Conservation (phyloP, 1,140 invertebrate genomes). For the Dinothrombium tinctorium region DNA sequence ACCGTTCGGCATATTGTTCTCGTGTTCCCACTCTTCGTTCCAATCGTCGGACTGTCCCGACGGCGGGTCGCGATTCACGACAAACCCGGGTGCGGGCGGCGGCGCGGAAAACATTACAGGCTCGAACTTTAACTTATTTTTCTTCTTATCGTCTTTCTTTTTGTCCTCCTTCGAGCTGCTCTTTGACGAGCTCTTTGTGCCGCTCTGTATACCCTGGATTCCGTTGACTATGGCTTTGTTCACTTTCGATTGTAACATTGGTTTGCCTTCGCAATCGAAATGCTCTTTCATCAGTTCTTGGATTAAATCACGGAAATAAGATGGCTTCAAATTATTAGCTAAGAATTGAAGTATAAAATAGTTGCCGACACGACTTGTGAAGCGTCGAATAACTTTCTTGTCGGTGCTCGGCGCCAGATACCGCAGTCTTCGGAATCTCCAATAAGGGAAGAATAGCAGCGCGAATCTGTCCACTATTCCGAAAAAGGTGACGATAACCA, state of each 20-base stretch:
- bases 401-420: not conserved
- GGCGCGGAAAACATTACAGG: not conserved
- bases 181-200: not conserved
- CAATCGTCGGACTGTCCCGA: conserved; percentile 3
- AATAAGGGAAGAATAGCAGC: not conserved
- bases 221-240: not conserved
- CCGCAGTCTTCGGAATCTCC: not conserved
- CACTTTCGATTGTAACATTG: not conserved
- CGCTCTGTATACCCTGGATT: not conserved
- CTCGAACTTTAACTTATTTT: not conserved
- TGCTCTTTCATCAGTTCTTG: conserved; percentile 2
- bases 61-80: conserved; percentile 4
- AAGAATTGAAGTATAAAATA: conserved; percentile 4
- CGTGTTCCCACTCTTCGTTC: not conserved
- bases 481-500: conserved; percentile 11
- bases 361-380: not conserved
- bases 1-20: not conserved
- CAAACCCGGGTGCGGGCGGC: not conserved
- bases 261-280: not conserved
- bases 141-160: not conserved
- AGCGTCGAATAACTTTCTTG: not conserved
- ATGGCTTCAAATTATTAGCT: conserved; percentile 3
- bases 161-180: not conserved
- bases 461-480: not conserved
- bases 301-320: conserved; percentile 6